Evolutionary conservation across 2,888 invertebrate species (phyloP), one percentile per base, ranked within the genome.

Genomic region (Lepidocyrtoides sp.): DNA sequence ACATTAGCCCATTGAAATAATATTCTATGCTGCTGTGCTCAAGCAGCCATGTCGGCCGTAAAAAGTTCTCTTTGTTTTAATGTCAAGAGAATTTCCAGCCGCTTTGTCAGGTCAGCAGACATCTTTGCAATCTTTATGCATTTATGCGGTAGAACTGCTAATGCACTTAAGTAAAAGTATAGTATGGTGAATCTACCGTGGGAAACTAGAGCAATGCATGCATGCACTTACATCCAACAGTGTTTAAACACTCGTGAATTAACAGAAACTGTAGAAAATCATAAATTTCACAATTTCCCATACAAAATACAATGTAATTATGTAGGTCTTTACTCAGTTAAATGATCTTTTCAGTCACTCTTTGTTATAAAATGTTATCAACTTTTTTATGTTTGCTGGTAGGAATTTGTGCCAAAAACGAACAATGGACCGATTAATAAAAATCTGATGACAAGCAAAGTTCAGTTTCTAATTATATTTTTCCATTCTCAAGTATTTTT

Each of bases 41-140:
- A 20, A 1, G 5, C 23, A 4, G 60, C 23, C 23, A 60, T 75
- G 75, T 32, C 75, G 5, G 75, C 14, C 44, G 14, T 60, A 48
- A 84, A n/a, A n/a, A n/a, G n/a, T 14, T 54, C 66, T 54, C 85
- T 57, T 77, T 89, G 32, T 3, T 79, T 54, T 90, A 85, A 85
- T 90, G 90, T 90, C 90, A 90, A 84, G 90, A 77, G 75, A 90
- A 90, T 85, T 85, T 84, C 90, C 90, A 89, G n/a, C n/a, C n/a
- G n/a, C n/a, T n/a, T n/a, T n/a, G n/a, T n/a, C n/a, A n/a, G n/a
- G n/a, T n/a, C n/a, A n/a, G n/a, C 82, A 77, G 60, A 82, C 81
- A 36, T 29, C 72, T 23, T n/a, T 36, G 44, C n/a, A 32, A 12
- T n/a, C n/a, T n/a, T n/a, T 44, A 17, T 41, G n/a, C 5, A 23